Evolutionary conservation across 2,113 vertebrate genomes (phyloP).

Genomic region (Xyrauchen texanus): DNA sequence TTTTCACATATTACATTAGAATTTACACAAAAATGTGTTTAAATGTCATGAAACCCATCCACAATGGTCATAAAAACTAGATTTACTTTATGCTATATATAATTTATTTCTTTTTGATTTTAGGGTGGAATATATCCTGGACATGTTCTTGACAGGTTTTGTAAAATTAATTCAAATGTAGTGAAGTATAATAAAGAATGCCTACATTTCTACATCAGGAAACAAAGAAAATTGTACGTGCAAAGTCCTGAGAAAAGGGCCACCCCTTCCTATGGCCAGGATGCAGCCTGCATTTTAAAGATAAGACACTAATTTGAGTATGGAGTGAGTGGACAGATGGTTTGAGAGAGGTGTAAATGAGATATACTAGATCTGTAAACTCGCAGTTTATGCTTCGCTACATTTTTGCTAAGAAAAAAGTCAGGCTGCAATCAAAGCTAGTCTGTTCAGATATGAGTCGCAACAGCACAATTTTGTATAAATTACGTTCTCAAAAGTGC

Average conservation of each 20-base stretch:
- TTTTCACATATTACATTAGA: no score
- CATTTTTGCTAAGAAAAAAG: slow-evolving; percentile 19
- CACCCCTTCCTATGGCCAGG: neutral
- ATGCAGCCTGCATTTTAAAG: neutral
- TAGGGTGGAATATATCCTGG: no score
- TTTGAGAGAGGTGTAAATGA: slow-evolving; percentile 22
- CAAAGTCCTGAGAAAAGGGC: no score
- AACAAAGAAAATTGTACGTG: neutral
- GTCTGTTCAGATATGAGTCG: neutral
- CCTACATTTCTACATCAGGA: neutral
- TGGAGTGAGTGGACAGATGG: slow-evolving; percentile 2
- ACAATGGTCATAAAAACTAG: no score
- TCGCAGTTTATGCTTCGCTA: neutral
- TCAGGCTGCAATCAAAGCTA: slow-evolving; percentile 19
- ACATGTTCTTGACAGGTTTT: no score
- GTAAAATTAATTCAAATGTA: neutral
- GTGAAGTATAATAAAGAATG: neutral
- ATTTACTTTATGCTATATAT: no score
- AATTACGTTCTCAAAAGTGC: no score
- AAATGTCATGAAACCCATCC: no score
- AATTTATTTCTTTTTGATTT: no score
- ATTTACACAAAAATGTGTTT: no score
- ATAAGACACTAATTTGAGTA: neutral
- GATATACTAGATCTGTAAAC: neutral
- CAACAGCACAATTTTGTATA: neutral